These are phyloP conservation scores for Nomada fucata DNA, from an alignment of 2,888 invertebrate species.

Conservation along the genomic window DNA sequence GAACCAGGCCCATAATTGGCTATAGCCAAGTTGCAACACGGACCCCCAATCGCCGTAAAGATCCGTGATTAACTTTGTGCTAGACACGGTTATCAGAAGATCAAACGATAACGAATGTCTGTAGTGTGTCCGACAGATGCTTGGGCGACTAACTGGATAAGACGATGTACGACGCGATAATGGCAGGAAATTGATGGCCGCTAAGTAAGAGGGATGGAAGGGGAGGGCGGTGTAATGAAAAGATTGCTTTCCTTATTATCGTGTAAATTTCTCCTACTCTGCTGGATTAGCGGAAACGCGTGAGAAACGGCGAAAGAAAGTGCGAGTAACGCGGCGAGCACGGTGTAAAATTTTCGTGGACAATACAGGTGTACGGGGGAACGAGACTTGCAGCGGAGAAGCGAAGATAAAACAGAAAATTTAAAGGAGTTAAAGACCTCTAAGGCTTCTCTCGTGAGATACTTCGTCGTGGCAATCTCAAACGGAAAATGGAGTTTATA, in stretches of 20 bases:
- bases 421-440: too few relatives aligned
- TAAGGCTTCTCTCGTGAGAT: too few relatives aligned
- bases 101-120: constrained; percentile 50
- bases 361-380: too few relatives aligned
- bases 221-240: constrained; percentile 55
- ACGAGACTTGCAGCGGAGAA: too few relatives aligned
- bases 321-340: not conserved
- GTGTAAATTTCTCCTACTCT: constrained; percentile 61
- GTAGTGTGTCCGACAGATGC: constrained; percentile 32
- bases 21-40: not conserved
- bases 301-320: constrained; percentile 21
- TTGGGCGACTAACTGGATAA: constrained; percentile 57
- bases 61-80: constrained; percentile 36
- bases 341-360: not conserved
- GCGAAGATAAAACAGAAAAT: too few relatives aligned
- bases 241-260: constrained; percentile 69
- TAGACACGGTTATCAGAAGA: constrained; percentile 18
- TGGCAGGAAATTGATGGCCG: constrained; percentile 66
- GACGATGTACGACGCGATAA: constrained; percentile 60
- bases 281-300: constrained; percentile 30
- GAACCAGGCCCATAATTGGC: constrained; percentile 10
- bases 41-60: constrained; percentile 7
- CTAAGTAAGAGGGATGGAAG: constrained; percentile 39
- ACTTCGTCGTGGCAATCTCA: too few relatives aligned
- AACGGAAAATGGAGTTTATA: too few relatives aligned